Evolutionary conservation across 2,113 vertebrate species (phyloP).

Genomic region (Grus americana): DNA sequence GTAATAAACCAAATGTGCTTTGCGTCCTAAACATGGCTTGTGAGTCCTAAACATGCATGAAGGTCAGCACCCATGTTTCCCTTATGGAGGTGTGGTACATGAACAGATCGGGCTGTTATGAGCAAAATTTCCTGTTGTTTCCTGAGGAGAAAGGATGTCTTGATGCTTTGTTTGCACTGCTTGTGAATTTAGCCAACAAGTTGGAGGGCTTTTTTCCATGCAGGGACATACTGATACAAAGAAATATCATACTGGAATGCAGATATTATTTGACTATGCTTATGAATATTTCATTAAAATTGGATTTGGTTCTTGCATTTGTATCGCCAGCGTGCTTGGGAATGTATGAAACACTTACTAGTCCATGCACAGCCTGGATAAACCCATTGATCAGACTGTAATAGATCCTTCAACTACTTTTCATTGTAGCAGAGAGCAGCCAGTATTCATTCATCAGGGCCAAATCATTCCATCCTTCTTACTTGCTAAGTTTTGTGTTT

Average conservation of each 20-base stretch:
- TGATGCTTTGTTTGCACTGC: background rate
- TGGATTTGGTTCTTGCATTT: background rate
- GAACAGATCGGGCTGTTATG: background rate
- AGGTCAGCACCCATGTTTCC: background rate
- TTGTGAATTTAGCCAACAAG: background rate
- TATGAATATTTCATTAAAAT: constrained; percentile 31
- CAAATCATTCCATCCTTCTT: background rate
- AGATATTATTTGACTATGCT: background rate
- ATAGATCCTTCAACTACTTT: background rate
- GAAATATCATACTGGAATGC: background rate
- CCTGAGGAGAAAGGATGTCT: background rate
- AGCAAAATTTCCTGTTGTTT: background rate
- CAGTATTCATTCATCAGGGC: background rate
- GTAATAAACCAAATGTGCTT: background rate
- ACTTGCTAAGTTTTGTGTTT: background rate
- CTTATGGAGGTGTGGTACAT: background rate
- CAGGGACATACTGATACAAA: background rate
- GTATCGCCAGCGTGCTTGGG: background rate
- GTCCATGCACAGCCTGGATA: background rate
- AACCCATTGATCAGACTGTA: constrained; percentile 1
- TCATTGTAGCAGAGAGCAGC: background rate
- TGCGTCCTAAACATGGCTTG: background rate
- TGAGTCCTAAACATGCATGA: background rate
- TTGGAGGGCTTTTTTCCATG: background rate
- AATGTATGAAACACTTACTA: constrained; percentile 27